phyloP scores from a whole-genome alignment of 2,113 vertebrate species.

The Microtus pennsylvanicus region DNA sequence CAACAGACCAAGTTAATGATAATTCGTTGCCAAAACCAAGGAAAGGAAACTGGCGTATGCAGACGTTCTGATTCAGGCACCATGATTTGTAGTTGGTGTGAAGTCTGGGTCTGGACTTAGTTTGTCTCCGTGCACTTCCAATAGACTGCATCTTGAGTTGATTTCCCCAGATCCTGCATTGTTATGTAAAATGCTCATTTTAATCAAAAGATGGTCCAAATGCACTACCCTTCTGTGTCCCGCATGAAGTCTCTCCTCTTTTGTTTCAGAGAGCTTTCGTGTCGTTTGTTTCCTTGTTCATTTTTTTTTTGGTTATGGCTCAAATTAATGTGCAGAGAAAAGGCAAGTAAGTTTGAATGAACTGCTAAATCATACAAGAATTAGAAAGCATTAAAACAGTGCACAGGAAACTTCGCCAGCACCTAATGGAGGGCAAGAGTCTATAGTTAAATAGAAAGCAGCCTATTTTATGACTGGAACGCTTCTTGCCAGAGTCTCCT shows the following conservation, averaged over 20 bases:
- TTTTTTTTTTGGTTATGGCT: constrained; percentile 3
- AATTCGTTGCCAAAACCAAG: constrained; percentile 50
- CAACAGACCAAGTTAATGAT: constrained; percentile 41
- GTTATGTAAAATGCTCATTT: constrained; percentile 64
- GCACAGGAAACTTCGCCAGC: not conserved
- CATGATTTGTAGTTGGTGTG: constrained; percentile 52
- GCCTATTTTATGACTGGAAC: not conserved
- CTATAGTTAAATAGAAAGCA: constrained; percentile 18
- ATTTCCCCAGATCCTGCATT: constrained; percentile 57
- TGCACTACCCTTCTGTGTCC: constrained; percentile 47
- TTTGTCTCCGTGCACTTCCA: constrained; percentile 53
- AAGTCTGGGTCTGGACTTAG: constrained; percentile 65
- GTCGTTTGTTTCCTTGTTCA: not conserved
- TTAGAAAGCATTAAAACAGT: constrained; percentile 42
- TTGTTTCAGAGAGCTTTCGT: not conserved
- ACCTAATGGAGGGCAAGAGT: not conserved
- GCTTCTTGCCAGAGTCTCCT: not conserved
- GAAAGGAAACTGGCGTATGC: not conserved
- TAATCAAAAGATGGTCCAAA: constrained; percentile 35
- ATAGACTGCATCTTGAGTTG: constrained; percentile 56
- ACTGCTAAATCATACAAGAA: constrained; percentile 41
- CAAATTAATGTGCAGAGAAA: constrained; percentile 61
- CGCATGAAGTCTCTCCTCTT: constrained; percentile 53
- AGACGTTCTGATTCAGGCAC: constrained; percentile 50
- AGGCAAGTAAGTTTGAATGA: constrained; percentile 64